Conservation (phyloP, 2,113 vertebrate genomes). For the Casuarius casuarius region DNA sequence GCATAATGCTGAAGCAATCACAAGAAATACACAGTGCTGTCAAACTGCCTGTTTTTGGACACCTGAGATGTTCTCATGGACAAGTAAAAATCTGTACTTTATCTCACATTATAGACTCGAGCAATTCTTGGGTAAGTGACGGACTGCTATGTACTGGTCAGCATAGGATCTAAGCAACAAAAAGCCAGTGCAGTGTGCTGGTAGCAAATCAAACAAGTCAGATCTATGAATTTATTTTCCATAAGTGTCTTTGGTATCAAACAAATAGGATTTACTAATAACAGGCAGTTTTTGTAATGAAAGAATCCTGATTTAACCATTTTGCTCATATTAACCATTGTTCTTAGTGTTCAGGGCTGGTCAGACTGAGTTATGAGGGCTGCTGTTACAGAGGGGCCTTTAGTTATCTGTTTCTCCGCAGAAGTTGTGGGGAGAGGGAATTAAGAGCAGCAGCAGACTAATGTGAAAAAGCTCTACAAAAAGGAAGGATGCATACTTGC, state of each 20-base stretch:
- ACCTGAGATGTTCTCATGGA: not conserved
- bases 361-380: not conserved
- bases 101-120: not conserved
- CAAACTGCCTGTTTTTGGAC: not conserved
- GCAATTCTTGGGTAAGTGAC: not conserved
- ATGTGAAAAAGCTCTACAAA: not conserved
- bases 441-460: not conserved
- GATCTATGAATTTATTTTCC: not conserved
- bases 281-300: not conserved
- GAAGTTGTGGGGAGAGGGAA: not conserved
- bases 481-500: not conserved
- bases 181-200: not conserved
- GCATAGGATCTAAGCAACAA: not conserved
- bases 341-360: not conserved
- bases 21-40: slow-evolving; percentile 6
- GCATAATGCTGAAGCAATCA: not conserved
- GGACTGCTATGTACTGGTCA: not conserved
- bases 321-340: not conserved
- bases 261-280: not conserved
- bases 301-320: not conserved
- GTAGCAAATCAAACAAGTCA: not conserved
- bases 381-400: not conserved
- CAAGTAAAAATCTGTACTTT: not conserved
- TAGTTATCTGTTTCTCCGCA: not conserved
- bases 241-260: not conserved